These are phyloP conservation scores for Dysmachus trigonus DNA, from an alignment of 2,888 invertebrate genomes.

Conservation along the genomic window DNA sequence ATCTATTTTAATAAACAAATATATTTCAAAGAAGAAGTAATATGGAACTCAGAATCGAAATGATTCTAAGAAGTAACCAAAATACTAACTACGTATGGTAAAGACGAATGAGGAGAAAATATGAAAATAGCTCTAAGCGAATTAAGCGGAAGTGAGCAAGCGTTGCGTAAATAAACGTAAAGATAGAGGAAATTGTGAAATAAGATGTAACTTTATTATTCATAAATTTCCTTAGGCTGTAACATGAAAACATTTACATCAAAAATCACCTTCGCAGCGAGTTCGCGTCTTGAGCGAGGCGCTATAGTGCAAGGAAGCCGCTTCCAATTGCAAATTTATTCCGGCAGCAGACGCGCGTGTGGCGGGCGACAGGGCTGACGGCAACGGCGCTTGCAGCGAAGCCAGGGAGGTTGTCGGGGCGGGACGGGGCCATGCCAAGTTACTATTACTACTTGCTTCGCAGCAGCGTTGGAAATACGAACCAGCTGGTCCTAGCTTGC, in stretches of 20 bases:
- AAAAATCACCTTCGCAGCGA: constrained; percentile 45
- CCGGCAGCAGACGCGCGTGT: neutral
- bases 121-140: neutral
- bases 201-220: neutral
- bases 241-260: neutral
- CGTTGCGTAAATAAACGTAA: neutral
- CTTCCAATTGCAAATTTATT: constrained; percentile 17
- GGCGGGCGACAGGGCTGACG: neutral
- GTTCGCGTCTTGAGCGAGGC: constrained; percentile 39
- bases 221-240: neutral
- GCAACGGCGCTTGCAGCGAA: neutral
- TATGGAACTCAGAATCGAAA: neutral
- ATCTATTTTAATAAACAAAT: neutral
- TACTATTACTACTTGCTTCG: constrained; percentile 9
- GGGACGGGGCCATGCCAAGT: constrained; percentile 44
- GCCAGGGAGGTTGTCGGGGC: neutral
- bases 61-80: neutral
- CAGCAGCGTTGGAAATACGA: constrained; percentile 47
- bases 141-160: neutral
- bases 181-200: neutral
- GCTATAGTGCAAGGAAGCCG: constrained; percentile 33
- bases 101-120: neutral
- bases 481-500: constrained; percentile 51
- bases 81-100: neutral
- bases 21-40: neutral